Conservation (phyloP, 2,113 vertebrate species). For the Syrrhaptes paradoxus region DNA sequence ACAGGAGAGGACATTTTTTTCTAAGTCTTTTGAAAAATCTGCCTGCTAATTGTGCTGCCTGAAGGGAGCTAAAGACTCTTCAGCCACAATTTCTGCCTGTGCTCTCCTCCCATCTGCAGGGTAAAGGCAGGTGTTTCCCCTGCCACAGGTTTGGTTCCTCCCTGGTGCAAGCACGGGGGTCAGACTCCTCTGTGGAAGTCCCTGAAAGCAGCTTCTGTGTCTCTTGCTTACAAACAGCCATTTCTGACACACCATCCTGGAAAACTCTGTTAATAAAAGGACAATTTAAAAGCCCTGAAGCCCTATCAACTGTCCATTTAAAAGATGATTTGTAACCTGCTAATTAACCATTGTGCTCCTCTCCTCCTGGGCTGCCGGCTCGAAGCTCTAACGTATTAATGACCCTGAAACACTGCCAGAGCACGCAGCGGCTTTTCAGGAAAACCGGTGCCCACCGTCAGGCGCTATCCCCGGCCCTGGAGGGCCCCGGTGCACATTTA, state of each 20-base stretch:
- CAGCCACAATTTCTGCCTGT: background rate
- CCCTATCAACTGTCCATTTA: constrained; percentile 21
- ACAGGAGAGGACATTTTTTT: background rate
- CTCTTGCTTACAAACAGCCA: background rate
- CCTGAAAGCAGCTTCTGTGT: background rate
- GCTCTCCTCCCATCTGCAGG: background rate
- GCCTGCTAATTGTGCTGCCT: background rate
- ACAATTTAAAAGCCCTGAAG: constrained; percentile 14
- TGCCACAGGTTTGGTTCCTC: background rate
- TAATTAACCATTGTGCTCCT: constrained; percentile 43
- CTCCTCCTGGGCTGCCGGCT: background rate
- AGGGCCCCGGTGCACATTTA: background rate
- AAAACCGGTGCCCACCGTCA: background rate
- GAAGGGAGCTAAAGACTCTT: background rate
- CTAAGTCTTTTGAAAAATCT: background rate
- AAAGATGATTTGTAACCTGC: constrained; percentile 36
- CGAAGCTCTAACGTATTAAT: background rate
- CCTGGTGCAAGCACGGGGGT: background rate
- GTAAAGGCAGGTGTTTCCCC: background rate
- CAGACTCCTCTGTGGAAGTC: background rate
- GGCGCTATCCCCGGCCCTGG: background rate
- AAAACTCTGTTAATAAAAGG: constrained; percentile 34
- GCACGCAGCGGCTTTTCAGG: background rate
- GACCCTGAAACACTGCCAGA: background rate
- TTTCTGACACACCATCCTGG: background rate